Evolutionary conservation across 2,797 vertebrate species (phyloP), one percentile per base, ranked within the genome.

Genomic region (Heterohyrax brucei): DNA sequence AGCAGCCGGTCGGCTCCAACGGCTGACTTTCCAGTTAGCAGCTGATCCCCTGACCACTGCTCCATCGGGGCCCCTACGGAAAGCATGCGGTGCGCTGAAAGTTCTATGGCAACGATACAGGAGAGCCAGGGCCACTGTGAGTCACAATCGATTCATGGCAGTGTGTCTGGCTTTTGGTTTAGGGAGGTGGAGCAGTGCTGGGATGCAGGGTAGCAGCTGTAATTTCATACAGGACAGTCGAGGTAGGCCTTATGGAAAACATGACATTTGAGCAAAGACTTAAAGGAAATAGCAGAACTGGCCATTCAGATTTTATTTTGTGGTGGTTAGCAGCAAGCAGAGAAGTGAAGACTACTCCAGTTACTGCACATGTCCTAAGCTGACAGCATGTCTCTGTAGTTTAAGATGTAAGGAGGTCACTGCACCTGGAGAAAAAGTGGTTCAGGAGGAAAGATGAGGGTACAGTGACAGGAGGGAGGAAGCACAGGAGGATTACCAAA

Each of bases 221-320:
- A 53, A 66, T 39, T 79, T n/a, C 64, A 78, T 64, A 21, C 10
- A 73, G 59, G 16, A 83, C 13, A 16, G 48, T 84, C 16, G 64
- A 59, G 19, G 10, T 10, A 59, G 26, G 13, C 16, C 16, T 78
- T 77, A 48, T 44, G 12, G 33, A 91, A 39, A 93, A 78, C n/a
- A 33, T 53, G 64, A 26, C n/a, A 39, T 46, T 56, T 95, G n/a
- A 93, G 44, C 70, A 87, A 77, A 86, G 5, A 50, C 50, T 86
- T 70, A 26, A 87, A 62, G 22, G 46, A 81, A 77, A 33, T 24
- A 13, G 68, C 21, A 28, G 30, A 72, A 3, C 48, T 82, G 33
- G 8, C 24, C 21, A 73, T 61, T 10, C 26, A 44, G 10, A 33
- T 30, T 66, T 78, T 83, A 75, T 22, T 44, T 44, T 39, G 13